Base-by-base conservation (phyloP, 2,888 invertebrate genomes). In the Caenorhabditis japonica region DNA sequence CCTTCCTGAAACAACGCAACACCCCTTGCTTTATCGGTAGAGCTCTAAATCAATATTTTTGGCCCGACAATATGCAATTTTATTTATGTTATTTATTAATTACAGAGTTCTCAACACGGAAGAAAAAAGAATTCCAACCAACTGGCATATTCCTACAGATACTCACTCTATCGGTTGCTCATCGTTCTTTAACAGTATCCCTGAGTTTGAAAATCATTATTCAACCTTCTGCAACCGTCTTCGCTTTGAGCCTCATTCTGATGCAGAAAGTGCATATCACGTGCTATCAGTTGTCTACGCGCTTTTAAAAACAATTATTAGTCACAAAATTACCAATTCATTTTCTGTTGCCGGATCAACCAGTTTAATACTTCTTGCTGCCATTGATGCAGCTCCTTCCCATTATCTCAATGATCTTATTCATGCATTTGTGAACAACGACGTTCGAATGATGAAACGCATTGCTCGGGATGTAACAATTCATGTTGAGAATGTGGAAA, bases 371-470 rank as follows among this genome's bases (percentile, higher is more conserved):
- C 25, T 75, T 2, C 33, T 77, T 13, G 72, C 77, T 19, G 68
- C 74, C 0, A 60, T 70, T 25, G 75, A 77, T 30, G 72, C 74
- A 19, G 69, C 75, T 8, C 75, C 75, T 13, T 60, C 72, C 7
- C 75, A 77, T 43, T 77, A 77, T 21, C 36, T 77, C 21, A 77
- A 77, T 43, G 77, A 77, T 58, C 64, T 77, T 19, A 41, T 77
- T 4, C 62, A 70, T 34, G 59, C 75, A 8, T 73, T 46, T 46
- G 68, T 58, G 0, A 64, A 59, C 23, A 59, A 68, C 38, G 77
- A 77, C 33, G 33, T 73, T n/a, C 25, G 77, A 41, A 53, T 59
- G 39, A 69, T 77, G 75, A 77, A 77, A 17, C 27, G 77, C 38
- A 75, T 75, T 25, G 68, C 72, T 17, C 25, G 77, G 51, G 75